Evolutionary conservation across 2,888 invertebrate genomes (phyloP).

Genomic region (Chaetogeoica ovagalla): DNA sequence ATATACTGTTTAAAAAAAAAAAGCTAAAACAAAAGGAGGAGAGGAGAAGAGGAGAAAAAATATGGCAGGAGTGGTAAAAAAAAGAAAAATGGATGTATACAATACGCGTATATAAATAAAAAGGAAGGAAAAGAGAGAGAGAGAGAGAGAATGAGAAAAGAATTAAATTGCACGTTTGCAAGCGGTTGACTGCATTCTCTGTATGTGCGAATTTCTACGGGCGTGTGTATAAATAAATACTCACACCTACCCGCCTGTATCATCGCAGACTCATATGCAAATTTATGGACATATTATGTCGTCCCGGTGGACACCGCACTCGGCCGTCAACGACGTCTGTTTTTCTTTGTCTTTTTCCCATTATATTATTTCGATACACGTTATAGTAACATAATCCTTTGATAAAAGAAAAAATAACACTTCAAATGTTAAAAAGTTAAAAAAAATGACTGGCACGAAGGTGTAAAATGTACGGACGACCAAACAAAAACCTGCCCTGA

Average conservation of each 20-base stretch:
- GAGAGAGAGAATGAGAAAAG: slow-evolving; percentile 4
- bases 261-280: slow-evolving; percentile 28
- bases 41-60: too few species aligned
- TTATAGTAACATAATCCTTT: too few species aligned
- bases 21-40: too few species aligned
- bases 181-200: slow-evolving; percentile 39
- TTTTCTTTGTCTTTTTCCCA: not conserved
- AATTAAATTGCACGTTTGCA: slow-evolving; percentile 18
- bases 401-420: too few species aligned
- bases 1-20: not conserved
- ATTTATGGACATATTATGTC: not conserved
- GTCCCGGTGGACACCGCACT: not conserved
- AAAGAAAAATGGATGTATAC: not conserved
- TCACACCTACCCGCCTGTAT: not conserved
- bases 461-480: too few species aligned
- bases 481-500: too few species aligned
- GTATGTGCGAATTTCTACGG: not conserved
- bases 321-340: not conserved
- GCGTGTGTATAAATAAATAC: not conserved
- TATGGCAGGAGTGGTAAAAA: not conserved
- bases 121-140: not conserved
- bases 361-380: too few species aligned
- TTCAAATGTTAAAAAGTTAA: too few species aligned
- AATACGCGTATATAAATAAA: not conserved
- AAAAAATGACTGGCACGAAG: too few species aligned